Base-by-base conservation (phyloP, 2,113 vertebrate genomes). In the Montifringilla adamsi region DNA sequence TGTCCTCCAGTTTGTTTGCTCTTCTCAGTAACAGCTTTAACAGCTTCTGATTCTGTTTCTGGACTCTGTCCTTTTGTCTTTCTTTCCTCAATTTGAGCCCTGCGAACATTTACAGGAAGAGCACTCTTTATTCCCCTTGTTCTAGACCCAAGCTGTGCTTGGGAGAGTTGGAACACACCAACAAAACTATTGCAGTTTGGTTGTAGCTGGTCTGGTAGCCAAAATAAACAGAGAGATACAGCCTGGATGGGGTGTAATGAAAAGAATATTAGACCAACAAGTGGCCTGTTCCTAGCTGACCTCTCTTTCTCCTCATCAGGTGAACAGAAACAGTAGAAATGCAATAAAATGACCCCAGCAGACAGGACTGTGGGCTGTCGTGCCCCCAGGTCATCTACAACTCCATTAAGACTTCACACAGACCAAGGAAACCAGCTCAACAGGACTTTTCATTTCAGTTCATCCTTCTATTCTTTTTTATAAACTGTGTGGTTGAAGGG, bases 1-100 rank as follows among this genome's bases (percentile, higher is more conserved):
- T 95, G 94, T 97, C 63, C 76, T 93, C 30, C 55, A 46, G 28
- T 80, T 76, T 94, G 88, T 84, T 96, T 78, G 78, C n/a, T 91
- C 46, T 85, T 90, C 70, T 95, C 92, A 93, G 41, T 2, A 3
- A 50, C 2, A 18, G 44, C 53, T 85, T 82, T 82, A 80, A 90
- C 35, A 88, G 43, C 16, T 86, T 66, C 78, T 58, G 53, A 37
- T 60, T 89, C 58, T 41, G 31, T 76, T 75, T 70, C 76, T 83
- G 55, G 50, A 66, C 82, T 76, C 79, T 66, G 43, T n/a, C n/a
- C 82, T 90, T 92, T 83, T 66, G 75, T 76, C 19, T 69, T 85
- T 91, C 33, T 41, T 85, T 87, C 55, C 63, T 90, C 46, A 77
- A 1, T 46, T 77, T 2, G 15, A 50, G 37, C 12, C 2, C 37